Evolutionary conservation across 1,140 invertebrate species (phyloP).

Genomic region (Daktulosphaira vitifoliae): DNA sequence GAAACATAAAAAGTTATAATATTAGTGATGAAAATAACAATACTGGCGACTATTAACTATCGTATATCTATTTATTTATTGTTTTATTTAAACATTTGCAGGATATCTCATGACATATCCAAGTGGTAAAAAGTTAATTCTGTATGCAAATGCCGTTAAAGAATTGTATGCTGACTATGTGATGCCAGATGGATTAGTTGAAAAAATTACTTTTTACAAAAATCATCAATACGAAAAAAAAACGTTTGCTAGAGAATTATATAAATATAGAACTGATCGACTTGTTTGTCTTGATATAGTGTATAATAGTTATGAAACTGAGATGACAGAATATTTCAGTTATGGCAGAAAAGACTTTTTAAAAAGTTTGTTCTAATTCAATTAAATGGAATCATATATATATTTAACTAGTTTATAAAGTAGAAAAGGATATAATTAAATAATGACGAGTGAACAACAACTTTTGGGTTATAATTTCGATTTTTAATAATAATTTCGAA

Average conservation of each 20-base stretch:
- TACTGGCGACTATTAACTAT: too few species aligned
- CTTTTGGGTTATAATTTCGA: too few species aligned
- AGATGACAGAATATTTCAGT: constrained; percentile 1
- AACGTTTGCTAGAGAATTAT: neutral
- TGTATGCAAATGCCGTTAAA: constrained; percentile 65
- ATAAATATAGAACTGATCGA: constrained; percentile 2
- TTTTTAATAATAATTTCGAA: too few species aligned
- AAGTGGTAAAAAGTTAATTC: constrained; percentile 56
- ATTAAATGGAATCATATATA: too few species aligned
- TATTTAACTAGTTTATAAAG: too few species aligned
- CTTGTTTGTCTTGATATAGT: constrained; percentile 1
- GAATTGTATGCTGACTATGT: constrained; percentile 70
- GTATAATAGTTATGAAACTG: neutral
- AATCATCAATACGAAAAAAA: constrained; percentile 42
- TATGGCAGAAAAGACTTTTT: constrained; percentile 4
- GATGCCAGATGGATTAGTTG: constrained; percentile 59
- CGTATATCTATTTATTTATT: too few species aligned
- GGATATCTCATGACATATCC: constrained; percentile 69
- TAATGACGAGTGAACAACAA: too few species aligned
- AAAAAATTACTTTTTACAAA: constrained; percentile 57
- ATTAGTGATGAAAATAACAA: too few species aligned
- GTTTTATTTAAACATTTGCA: too few species aligned
- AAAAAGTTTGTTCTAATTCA: constrained; percentile 9
- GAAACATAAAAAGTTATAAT: too few species aligned
- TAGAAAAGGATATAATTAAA: too few species aligned